These are phyloP conservation scores for Phlogophora meticulosa DNA, from an alignment of 2,888 invertebrate genomes.

Conservation along the genomic window DNA sequence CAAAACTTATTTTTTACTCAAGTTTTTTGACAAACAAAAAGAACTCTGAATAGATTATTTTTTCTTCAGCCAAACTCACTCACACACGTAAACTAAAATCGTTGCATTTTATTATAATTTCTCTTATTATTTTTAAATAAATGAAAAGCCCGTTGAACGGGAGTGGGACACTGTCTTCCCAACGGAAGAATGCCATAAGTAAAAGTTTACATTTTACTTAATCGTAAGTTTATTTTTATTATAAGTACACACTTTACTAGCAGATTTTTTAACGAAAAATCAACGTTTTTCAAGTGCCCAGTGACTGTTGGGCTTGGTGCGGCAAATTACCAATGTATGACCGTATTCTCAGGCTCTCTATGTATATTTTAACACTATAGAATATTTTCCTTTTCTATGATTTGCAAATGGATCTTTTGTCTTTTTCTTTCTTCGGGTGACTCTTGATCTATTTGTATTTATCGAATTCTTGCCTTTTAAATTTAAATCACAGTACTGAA, in stretches of 20 bases:
- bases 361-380: background rate
- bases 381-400: background rate
- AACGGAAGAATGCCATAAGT: conserved; percentile 66
- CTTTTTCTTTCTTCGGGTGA: conserved; percentile 49
- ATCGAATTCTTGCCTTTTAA: background rate
- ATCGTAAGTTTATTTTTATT: conserved; percentile 59
- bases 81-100: conserved; percentile 33
- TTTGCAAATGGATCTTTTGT: conserved; percentile 35
- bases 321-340: conserved; percentile 26
- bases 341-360: conserved; percentile 40
- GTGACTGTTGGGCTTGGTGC: conserved; percentile 57
- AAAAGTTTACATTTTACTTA: conserved; percentile 65
- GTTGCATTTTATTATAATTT: conserved; percentile 64
- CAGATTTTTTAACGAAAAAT: conserved; percentile 51
- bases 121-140: conserved; percentile 52
- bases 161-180: conserved; percentile 73
- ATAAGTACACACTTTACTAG: conserved; percentile 62
- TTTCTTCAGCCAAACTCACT: background rate
- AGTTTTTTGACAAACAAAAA: background rate
- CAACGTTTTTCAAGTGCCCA: conserved; percentile 50
- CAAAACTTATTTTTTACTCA: background rate
- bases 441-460: conserved; percentile 25
- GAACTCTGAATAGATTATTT: background rate
- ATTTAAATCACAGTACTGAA: background rate
- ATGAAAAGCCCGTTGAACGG: conserved; percentile 73